Base-by-base conservation (phyloP, 1,140 invertebrate species). In the Danaus melanippus region DNA sequence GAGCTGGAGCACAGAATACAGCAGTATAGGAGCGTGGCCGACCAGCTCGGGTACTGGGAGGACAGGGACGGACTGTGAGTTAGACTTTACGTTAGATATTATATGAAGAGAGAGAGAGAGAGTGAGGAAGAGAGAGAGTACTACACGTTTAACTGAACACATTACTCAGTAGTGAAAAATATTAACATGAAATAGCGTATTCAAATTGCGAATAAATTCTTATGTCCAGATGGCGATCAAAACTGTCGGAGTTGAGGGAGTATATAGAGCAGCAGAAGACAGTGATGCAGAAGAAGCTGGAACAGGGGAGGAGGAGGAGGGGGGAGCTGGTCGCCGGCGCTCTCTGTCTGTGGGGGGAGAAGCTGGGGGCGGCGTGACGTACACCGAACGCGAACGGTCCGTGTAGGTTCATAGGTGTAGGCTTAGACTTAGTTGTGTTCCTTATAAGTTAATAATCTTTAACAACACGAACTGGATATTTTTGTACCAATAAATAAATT, bases 1-100 rank as follows among this genome's bases (percentile, higher is more conserved):
- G 58, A 60, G 42, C 15, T 46, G 11, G 53, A 62, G 11, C 12
- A 69, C 1, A 43, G 21, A n/a, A 48, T 54, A 0, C 46, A 52
- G 15, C 17, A 12, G 59, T 69, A n/a, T 59, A 45, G n/a, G 48
- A 69, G 46, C 10, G 41, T 39, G 0, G 39, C 9, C 3, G 39
- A 42, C 5, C 55, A 53, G 12, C 50, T 46, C 12, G 46, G 2
- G 2, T 50, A 43, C 42, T 53, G 52, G 55, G 41, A 50, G 43
- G 52, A 64, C 11, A 67, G 76, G 62, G 66, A 75, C 9, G 42
- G 43, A 0, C 56, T 51, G 72, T 79, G 10, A 67, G 71, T 74
- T 9, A 4, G 11, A n/a, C n/a, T n/a, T n/a, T n/a, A n/a, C n/a
- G n/a, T n/a, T n/a, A n/a, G 15, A 15, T 1, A 15, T 15, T 15